A percentile compares a stretch with the other conserved stretches of the same genome.
phyloP scores from a whole-genome alignment of 2,888 invertebrate species.

The Cabera pusaria region DNA sequence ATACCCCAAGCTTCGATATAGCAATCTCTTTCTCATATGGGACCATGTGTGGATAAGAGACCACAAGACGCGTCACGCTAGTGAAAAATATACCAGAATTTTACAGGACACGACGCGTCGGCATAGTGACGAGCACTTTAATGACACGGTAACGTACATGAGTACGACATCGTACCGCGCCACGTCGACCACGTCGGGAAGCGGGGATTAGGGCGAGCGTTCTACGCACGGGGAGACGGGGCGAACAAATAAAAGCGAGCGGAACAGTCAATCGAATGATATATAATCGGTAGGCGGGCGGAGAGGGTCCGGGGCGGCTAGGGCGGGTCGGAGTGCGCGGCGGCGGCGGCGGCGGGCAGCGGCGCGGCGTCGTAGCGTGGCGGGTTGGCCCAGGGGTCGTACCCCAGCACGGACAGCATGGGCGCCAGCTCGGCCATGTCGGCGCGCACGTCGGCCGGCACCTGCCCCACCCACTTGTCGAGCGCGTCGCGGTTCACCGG shows the following conservation, averaged over 20 bases:
- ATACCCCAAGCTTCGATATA: no score
- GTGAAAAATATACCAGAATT: no score
- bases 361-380: slow-evolving; percentile 93
- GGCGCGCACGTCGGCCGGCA: slow-evolving; percentile 94
- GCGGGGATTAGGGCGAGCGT: no score
- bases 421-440: slow-evolving; percentile 97
- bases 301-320: slow-evolving; percentile 3
- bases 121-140: no score
- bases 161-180: no score
- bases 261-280: slow-evolving; percentile 15
- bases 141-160: no score
- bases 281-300: no score
- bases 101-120: no score
- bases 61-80: no score
- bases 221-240: neutral
- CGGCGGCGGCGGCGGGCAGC: slow-evolving; percentile 47
- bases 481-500: slow-evolving; percentile 98
- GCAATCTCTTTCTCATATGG: no score
- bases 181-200: no score
- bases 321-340: slow-evolving; percentile 26
- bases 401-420: slow-evolving; percentile 95
- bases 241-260: slow-evolving; percentile 7
- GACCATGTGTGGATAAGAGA: no score
- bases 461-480: slow-evolving; percentile 94
- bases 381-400: slow-evolving; percentile 98